Evolutionary conservation across 2,797 vertebrate species (phyloP).

Genomic region (Dicrostonyx torquatus): DNA sequence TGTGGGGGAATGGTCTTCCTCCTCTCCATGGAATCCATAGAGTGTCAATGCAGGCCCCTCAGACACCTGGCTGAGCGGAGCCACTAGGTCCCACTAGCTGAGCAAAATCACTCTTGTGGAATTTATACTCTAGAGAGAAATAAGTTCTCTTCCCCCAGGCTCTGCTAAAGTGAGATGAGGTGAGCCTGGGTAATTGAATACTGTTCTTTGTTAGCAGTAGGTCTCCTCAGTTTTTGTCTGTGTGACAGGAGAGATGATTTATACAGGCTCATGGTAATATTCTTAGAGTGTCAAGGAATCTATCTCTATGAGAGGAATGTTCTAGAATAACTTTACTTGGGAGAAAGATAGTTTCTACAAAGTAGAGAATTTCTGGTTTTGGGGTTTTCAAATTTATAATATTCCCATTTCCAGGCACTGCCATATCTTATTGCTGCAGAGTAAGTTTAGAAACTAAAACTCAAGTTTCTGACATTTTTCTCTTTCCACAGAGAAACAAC

Average conservation of each 20-base stretch:
- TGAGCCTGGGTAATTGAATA: background rate
- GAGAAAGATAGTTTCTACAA: slow-evolving; percentile 26
- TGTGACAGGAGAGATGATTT: background rate
- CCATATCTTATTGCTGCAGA: slow-evolving; percentile 38
- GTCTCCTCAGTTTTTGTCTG: slow-evolving; percentile 4
- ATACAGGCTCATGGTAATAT: background rate
- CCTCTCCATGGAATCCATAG: background rate
- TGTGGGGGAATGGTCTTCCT: background rate
- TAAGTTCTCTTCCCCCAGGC: background rate
- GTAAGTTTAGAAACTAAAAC: slow-evolving; percentile 48
- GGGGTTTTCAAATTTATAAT: slow-evolving; percentile 37
- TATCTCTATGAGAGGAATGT: background rate
- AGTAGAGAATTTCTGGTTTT: slow-evolving; percentile 35
- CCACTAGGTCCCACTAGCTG: background rate
- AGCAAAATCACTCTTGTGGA: background rate
- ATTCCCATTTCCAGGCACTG: slow-evolving; percentile 44
- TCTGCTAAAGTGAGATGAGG: background rate
- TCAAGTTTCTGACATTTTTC: slow-evolving; percentile 43
- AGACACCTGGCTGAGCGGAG: background rate
- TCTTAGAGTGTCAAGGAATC: background rate
- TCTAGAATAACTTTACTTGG: slow-evolving; percentile 11
- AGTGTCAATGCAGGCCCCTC: background rate
- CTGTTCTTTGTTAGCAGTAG: background rate
- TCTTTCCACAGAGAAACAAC: background rate
- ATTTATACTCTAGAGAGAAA: slow-evolving; percentile 28